Percentiles rank a stretch among this genome's conserved stretches.
phyloP scores from a whole-genome alignment of 1,140 invertebrate species.

The Temnothorax longispinosus region DNA sequence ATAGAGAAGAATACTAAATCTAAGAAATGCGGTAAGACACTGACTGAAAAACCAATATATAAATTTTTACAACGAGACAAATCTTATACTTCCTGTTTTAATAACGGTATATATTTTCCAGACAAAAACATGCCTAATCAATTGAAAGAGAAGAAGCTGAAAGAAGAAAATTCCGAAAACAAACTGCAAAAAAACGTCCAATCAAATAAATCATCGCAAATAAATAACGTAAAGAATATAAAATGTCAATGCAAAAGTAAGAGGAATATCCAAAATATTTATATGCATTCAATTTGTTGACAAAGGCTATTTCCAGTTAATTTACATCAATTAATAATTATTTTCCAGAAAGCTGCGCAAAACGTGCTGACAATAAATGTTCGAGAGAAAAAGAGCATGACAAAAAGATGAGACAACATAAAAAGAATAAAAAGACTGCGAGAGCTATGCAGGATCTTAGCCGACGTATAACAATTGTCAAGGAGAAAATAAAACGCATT shows the following conservation, averaged over 20 bases:
- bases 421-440: neutral
- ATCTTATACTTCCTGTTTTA: neutral
- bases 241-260: constrained; percentile 24
- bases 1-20: neutral
- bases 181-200: neutral
- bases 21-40: neutral
- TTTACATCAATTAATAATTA: constrained; percentile 13
- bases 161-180: neutral
- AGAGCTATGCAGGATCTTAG: constrained; percentile 31
- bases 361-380: neutral
- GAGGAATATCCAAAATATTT: neutral
- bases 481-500: constrained; percentile 4
- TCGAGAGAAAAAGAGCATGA: neutral
- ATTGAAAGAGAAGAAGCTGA: neutral
- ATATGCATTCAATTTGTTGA: neutral
- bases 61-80: neutral
- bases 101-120: constrained; percentile 10
- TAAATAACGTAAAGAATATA: neutral
- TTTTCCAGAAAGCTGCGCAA: neutral
- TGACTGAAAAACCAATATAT: neutral
- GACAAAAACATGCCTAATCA: neutral
- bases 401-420: neutral
- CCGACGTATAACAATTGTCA: neutral
- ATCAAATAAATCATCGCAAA: neutral
- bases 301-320: neutral